Conservation (phyloP, 2,888 invertebrate species). For the Argyresthia albistria region DNA sequence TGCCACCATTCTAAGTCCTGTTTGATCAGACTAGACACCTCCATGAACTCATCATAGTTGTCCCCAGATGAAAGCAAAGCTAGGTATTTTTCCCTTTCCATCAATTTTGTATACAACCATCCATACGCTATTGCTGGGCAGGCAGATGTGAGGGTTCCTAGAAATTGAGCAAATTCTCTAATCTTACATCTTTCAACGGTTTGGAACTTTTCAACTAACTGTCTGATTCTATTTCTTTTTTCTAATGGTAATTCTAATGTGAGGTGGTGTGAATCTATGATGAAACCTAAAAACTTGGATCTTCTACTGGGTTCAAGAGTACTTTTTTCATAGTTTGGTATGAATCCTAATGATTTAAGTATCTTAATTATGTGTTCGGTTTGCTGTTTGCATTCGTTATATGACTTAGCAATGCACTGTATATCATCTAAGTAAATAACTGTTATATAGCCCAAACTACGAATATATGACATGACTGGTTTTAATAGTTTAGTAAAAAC, state of each 20-base stretch:
- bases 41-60: slow-evolving; percentile 2
- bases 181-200: neutral
- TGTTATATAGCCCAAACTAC: too few relatives aligned
- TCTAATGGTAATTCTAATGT: slow-evolving; percentile 1
- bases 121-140: slow-evolving; percentile 1
- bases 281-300: slow-evolving; percentile 5
- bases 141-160: neutral
- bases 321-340: neutral
- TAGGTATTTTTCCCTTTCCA: slow-evolving; percentile 2
- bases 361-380: too few relatives aligned
- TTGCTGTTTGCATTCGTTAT: too few relatives aligned
- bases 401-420: too few relatives aligned
- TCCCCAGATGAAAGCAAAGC: neutral
- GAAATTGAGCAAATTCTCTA: slow-evolving; percentile 1
- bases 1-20: slow-evolving; percentile 3
- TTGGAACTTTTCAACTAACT: neutral
- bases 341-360: neutral
- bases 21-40: neutral
- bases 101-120: slow-evolving; percentile 2
- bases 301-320: neutral
- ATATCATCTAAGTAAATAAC: too few relatives aligned
- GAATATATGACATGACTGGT: too few relatives aligned
- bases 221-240: neutral
- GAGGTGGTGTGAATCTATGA: neutral
- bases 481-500: too few relatives aligned